Evolutionary conservation across 1,140 invertebrate species (phyloP).

Genomic region (Neodiprion lecontei): DNA sequence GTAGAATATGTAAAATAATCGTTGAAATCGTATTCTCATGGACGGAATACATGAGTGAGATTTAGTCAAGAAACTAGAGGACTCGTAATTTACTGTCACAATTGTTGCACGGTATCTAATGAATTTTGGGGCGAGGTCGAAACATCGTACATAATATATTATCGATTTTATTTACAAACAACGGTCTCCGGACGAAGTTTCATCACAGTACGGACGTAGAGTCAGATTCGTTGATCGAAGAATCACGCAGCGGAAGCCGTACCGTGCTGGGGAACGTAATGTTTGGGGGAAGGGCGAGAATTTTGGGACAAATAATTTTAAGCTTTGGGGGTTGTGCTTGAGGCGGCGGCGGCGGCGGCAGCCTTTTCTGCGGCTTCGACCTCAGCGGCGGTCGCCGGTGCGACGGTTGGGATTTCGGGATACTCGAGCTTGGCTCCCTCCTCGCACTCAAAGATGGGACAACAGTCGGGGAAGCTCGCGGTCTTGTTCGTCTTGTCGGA

Average conservation of each 20-base stretch:
- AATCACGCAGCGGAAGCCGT: too few species aligned
- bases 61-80: too few species aligned
- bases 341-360: conserved; percentile 20
- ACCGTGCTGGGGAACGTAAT: background rate
- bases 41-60: background rate
- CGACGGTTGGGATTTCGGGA: conserved; percentile 76
- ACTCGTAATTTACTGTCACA: too few species aligned
- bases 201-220: too few species aligned
- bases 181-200: background rate
- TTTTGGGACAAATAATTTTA: conserved; percentile 19
- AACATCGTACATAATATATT: background rate
- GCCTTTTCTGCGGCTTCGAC: conserved; percentile 55
- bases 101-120: too few species aligned
- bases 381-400: conserved; percentile 60
- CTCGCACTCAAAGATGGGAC: conserved; percentile 85
- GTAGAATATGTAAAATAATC: too few species aligned
- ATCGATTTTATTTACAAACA: background rate
- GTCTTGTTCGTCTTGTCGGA: conserved; percentile 87
- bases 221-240: too few species aligned
- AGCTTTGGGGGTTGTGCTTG: conserved; percentile 30
- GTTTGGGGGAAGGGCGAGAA: background rate
- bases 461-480: conserved; percentile 83
- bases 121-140: background rate
- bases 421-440: conserved; percentile 84
- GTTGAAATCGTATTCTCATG: background rate